phyloP scores from a whole-genome alignment of 2,113 vertebrate species.

The Phyllostomus discolor region DNA sequence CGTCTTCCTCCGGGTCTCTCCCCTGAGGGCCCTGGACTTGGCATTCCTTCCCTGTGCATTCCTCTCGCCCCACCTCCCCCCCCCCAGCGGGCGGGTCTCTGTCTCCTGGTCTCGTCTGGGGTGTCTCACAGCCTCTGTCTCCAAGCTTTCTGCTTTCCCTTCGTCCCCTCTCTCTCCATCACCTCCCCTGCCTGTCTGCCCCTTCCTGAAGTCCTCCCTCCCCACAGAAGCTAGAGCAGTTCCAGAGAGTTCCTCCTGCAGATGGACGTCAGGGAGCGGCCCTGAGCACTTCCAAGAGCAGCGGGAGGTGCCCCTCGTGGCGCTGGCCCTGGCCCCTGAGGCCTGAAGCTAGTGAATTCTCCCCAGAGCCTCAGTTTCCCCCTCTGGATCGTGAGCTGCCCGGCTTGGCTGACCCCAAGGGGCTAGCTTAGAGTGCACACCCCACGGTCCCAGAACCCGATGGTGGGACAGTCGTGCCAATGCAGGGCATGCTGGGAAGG shows the following conservation, averaged over 20 bases:
- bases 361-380: background rate
- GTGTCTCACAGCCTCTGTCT: background rate
- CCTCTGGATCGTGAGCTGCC: rapidly evolving
- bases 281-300: rapidly evolving
- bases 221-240: background rate
- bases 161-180: background rate
- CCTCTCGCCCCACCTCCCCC: too few species aligned
- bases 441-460: background rate
- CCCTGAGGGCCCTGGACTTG: background rate
- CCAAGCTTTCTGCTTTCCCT: background rate
- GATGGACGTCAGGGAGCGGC: background rate
- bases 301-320: rapidly evolving
- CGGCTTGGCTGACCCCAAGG: background rate
- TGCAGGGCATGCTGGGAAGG: background rate
- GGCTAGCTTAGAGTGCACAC: background rate
- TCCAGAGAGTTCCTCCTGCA: background rate
- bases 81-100: background rate
- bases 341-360: background rate
- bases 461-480: too few species aligned
- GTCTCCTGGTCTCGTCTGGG: background rate
- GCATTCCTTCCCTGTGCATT: background rate
- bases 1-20: background rate
- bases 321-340: rapidly evolving
- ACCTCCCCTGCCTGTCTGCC: background rate
- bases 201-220: rapidly evolving